Base-by-base conservation (phyloP, 2,113 vertebrate genomes). In the Tretioscincus oriximinensis region DNA sequence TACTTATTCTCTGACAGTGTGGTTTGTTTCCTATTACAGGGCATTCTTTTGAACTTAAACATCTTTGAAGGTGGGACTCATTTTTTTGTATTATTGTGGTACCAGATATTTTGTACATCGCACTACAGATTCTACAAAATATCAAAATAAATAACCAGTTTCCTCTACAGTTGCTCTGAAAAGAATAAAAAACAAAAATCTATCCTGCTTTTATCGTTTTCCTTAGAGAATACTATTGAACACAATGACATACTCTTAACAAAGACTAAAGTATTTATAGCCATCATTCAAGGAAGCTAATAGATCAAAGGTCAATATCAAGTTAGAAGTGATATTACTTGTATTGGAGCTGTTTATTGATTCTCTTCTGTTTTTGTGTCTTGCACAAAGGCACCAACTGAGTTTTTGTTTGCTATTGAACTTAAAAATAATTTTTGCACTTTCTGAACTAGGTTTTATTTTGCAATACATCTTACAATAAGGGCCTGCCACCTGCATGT, bases 21-120 rank as follows among this genome's bases (percentile, higher is more conserved):
- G 28, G 31, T 72, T 24, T 49, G 31, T 6, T 76, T 20, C 24
- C n/a, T 14, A 61, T n/a, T 26, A 21, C 3, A 26, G 4, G 12
- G 7, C 29, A 69, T 4, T 24, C 35, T 7, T 58, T 26, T 66
- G n/a, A 11, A 47, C 4, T 31, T 9, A 18, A 73, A 29, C 2
- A 47, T 28, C 28, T 18, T 21, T 35, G 29, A 72, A 80, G 4
- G 58, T 84, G 90, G 82, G 87, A 88, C 83, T 86, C 82, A 76
- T 63, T 72, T 84, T n/a, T 76, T 64, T 70, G 81, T 54, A 84
- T 90, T 91, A 92, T 89, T 89, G 86, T 80, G 14, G 54, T 58
- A 90, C 91, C 92, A 93, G 90, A 89, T 92, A 90, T 92, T 92
- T 91, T 92, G 65, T 84, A 77, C 88, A 90, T 91, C 89, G 91